Evolutionary conservation across 2,113 vertebrate species (phyloP).

Genomic region (Spilogale gracilis): DNA sequence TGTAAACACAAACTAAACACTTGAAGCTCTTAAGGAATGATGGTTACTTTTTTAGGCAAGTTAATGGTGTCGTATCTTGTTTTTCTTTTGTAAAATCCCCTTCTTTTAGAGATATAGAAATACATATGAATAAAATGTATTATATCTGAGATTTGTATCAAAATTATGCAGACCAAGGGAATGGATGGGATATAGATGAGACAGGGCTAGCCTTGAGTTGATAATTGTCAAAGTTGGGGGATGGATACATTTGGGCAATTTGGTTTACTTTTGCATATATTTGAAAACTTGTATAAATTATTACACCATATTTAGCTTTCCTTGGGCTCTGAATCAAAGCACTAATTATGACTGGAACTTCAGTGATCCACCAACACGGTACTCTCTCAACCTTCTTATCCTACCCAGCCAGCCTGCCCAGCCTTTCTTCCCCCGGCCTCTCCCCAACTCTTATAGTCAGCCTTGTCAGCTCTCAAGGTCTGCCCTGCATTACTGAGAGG

Average conservation of each 20-base stretch:
- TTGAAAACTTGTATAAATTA: slow-evolving; percentile 11
- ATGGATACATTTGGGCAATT: neutral
- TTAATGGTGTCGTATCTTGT: neutral
- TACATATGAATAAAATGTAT: neutral
- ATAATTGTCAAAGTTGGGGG: neutral
- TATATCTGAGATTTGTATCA: slow-evolving; percentile 8
- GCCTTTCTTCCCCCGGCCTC: neutral
- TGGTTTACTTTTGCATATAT: neutral
- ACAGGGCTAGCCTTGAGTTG: neutral
- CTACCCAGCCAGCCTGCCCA: neutral
- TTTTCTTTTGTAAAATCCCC: neutral
- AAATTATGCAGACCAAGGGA: neutral
- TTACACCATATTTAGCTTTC: neutral
- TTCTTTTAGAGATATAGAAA: slow-evolving; percentile 4
- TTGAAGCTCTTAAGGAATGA: slow-evolving; percentile 13
- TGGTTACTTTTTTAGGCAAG: neutral
- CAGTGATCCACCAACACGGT: neutral
- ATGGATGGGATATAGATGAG: neutral
- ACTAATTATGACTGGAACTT: neutral
- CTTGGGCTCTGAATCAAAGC: neutral
- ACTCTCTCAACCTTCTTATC: neutral
- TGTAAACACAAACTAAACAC: neutral
- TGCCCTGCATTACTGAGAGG: neutral
- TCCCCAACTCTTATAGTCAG: rapidly evolving
- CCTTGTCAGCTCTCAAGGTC: neutral